Evolutionary conservation across 2,888 invertebrate species (phyloP).

Genomic region (Lepidocyrtoides sp.): DNA sequence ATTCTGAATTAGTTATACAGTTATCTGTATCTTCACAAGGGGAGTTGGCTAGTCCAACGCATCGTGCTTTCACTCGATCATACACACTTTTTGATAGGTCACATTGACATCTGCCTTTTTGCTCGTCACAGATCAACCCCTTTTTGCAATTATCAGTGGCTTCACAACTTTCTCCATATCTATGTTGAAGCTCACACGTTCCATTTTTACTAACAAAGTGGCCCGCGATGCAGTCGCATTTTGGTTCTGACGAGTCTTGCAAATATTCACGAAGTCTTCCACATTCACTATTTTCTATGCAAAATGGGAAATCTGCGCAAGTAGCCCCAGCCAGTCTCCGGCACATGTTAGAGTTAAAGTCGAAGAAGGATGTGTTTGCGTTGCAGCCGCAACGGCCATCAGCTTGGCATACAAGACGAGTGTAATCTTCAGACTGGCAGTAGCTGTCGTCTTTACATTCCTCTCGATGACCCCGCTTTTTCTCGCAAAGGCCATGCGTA

Average conservation of each 20-base stretch:
- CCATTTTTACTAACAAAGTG: conserved; percentile 15
- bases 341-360: background rate
- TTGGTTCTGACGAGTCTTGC: background rate
- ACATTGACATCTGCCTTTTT: conserved; percentile 23
- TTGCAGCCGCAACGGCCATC: conserved; percentile 41
- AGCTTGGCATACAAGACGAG: background rate
- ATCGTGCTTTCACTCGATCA: conserved; percentile 29
- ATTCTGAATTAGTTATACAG: conserved; percentile 37
- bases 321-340: conserved; percentile 16
- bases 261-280: conserved; percentile 4
- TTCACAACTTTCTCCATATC: conserved; percentile 28
- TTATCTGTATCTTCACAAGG: conserved; percentile 7
- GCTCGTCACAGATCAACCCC: background rate
- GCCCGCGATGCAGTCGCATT: background rate
- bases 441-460: background rate
- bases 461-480: conserved; percentile 8
- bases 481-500: background rate
- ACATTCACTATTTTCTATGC: conserved; percentile 50
- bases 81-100: background rate
- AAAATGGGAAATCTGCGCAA: conserved; percentile 44
- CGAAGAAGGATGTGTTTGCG: conserved; percentile 6
- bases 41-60: conserved; percentile 31
- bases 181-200: conserved; percentile 25
- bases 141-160: conserved; percentile 1
- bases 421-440: conserved; percentile 21